A percentile compares a stretch with the other conserved stretches of the same genome.
Evolutionary conservation across 2,888 invertebrate genomes (phyloP).

Genomic region (Syrphus vitripennis): DNA sequence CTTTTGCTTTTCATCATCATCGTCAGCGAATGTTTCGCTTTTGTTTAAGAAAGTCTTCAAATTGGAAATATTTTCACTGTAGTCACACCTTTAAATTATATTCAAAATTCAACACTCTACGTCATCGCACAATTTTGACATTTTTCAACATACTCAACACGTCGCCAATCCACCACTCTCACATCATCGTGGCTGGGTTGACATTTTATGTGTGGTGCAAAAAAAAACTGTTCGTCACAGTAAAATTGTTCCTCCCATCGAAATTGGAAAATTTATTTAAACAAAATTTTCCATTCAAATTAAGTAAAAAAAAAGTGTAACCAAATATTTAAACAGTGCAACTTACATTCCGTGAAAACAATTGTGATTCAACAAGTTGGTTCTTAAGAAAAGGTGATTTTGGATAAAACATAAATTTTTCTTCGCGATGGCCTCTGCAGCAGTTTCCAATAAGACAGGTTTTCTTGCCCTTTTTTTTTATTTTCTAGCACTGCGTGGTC

Average conservation of each 20-base stretch:
- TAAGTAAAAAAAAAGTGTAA: constrained; percentile 37
- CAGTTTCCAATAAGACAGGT: constrained; percentile 12
- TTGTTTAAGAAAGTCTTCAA: too few relatives aligned
- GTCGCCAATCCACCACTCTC: constrained; percentile 62
- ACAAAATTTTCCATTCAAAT: constrained; percentile 39
- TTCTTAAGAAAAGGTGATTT: constrained; percentile 79
- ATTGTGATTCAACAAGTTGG: constrained; percentile 78
- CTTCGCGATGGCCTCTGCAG: not conserved
- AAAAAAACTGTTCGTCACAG: constrained; percentile 55
- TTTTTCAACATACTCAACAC: constrained; percentile 72
- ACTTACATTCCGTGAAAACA: constrained; percentile 79
- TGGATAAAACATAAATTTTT: constrained; percentile 78
- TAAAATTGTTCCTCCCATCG: constrained; percentile 40
- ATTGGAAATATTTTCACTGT: constrained; percentile 6
- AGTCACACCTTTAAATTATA: constrained; percentile 2
- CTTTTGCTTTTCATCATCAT: too few relatives aligned
- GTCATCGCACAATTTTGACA: constrained; percentile 67
- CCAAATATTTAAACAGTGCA: constrained; percentile 37
- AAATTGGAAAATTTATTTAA: constrained; percentile 41
- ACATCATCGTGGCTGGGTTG: constrained; percentile 64
- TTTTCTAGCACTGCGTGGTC: constrained; percentile 31
- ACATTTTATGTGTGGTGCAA: constrained; percentile 61
- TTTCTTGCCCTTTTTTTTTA: constrained; percentile 39
- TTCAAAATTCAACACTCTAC: constrained; percentile 37
- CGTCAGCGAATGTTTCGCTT: too few relatives aligned